A percentile compares a stretch with the other conserved stretches of the same genome.
Evolutionary conservation across 2,888 invertebrate genomes (phyloP).

Genomic region (Drosophila birchii): DNA sequence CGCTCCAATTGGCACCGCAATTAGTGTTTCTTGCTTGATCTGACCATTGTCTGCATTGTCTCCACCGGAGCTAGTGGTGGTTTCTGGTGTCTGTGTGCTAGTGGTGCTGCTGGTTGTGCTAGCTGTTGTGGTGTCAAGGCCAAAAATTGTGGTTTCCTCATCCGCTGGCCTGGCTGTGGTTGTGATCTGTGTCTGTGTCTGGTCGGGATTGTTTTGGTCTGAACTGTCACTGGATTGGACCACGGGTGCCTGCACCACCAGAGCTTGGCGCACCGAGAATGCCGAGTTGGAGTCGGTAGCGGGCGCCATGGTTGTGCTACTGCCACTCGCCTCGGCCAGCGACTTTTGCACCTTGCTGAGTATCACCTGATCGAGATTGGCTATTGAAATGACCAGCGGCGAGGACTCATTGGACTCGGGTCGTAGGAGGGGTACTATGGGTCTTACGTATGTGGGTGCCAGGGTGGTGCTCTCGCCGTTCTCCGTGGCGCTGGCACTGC

Average conservation of each 20-base stretch:
- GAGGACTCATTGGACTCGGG: constrained; percentile 85
- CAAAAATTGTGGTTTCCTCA: constrained; percentile 20
- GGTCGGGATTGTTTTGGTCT: constrained; percentile 12
- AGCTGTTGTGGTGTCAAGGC: constrained; percentile 12
- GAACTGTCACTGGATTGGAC: constrained; percentile 7
- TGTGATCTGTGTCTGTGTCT: constrained; percentile 3
- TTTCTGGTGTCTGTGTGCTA: constrained; percentile 10
- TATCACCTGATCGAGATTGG: constrained; percentile 85
- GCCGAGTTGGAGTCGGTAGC: constrained; percentile 76
- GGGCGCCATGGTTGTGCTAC: constrained; percentile 24
- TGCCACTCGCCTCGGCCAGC: constrained; percentile 32
- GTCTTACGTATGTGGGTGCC: constrained; percentile 79
- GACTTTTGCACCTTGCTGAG: constrained; percentile 83
- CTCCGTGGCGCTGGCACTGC: constrained; percentile 10
- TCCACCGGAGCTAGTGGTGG: neutral
- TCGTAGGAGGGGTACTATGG: constrained; percentile 83
- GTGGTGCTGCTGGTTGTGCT: neutral
- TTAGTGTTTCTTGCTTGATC: constrained; percentile 15
- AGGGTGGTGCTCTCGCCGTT: constrained; percentile 32
- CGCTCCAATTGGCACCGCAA: constrained; percentile 29
- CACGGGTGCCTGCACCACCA: constrained; percentile 70
- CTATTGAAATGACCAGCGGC: constrained; percentile 85
- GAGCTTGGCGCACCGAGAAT: constrained; percentile 77
- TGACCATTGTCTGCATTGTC: neutral
- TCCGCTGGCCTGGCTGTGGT: constrained; percentile 2